These are phyloP conservation scores for Hozukius guyotensis DNA, from an alignment of 2,797 vertebrate genomes.

Conservation along the genomic window DNA sequence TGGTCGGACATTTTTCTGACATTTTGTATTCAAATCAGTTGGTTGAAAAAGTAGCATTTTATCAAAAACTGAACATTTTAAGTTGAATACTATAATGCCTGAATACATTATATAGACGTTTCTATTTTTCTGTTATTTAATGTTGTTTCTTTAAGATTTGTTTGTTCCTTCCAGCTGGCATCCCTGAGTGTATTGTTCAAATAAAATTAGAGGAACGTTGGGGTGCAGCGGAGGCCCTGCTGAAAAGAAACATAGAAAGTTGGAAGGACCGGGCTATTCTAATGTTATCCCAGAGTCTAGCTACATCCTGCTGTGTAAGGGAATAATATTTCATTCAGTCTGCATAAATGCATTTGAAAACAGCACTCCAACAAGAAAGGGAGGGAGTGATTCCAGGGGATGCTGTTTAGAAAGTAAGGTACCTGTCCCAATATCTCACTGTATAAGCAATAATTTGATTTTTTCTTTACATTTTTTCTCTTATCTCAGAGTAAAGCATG, in stretches of 20 bases:
- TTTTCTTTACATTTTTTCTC: conserved; percentile 21
- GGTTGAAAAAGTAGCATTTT: not conserved
- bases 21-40: not conserved
- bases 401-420: conserved; percentile 36
- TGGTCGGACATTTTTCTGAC: not conserved
- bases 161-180: conserved; percentile 59
- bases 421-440: conserved; percentile 39
- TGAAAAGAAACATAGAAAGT: conserved; percentile 52
- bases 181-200: conserved; percentile 52
- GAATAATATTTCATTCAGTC: conserved; percentile 72
- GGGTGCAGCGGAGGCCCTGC: conserved; percentile 35
- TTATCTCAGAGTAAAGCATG: conserved; percentile 39
- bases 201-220: conserved; percentile 66
- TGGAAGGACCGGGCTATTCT: conserved; percentile 46
- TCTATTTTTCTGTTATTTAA: conserved; percentile 21
- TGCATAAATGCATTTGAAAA: conserved; percentile 74
- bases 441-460: conserved; percentile 16
- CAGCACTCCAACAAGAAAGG: conserved; percentile 46
- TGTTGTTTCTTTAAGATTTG: conserved; percentile 36
- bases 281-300: conserved; percentile 55
- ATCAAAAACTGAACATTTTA: conserved; percentile 1
- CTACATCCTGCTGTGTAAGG: conserved; percentile 68
- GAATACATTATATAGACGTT: not conserved
- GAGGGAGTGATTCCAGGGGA: conserved; percentile 39
- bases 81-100: not conserved